Percentiles rank a stretch among this genome's conserved stretches.
Evolutionary conservation across 2,888 invertebrate genomes (phyloP).

Genomic region (Catocala sponsa): DNA sequence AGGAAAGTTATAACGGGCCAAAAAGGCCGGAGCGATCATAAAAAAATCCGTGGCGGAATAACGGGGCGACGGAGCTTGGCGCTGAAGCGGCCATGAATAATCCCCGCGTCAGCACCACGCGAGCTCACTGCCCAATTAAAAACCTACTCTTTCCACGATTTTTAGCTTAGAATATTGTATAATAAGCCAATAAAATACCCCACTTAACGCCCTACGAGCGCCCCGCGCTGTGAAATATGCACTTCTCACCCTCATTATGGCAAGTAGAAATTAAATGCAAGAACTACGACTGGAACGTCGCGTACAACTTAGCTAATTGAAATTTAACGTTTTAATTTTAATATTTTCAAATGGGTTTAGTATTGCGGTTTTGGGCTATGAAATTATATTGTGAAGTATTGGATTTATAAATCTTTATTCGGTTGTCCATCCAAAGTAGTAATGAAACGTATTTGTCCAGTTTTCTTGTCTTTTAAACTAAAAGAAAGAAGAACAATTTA

Average conservation of each 20-base stretch:
- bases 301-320: slow-evolving; percentile 56
- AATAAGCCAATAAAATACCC: slow-evolving; percentile 88
- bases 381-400: not conserved
- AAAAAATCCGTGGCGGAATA: slow-evolving; percentile 70
- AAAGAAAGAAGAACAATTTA: no score
- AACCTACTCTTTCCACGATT: slow-evolving; percentile 87
- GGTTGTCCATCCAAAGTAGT: no score
- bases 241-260: slow-evolving; percentile 83
- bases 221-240: slow-evolving; percentile 84
- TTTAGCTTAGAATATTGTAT: slow-evolving; percentile 88
- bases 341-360: slow-evolving; percentile 31
- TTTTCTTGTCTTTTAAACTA: no score
- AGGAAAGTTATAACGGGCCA: slow-evolving; percentile 59
- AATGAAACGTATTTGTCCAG: no score
- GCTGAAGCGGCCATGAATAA: slow-evolving; percentile 86
- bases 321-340: slow-evolving; percentile 48
- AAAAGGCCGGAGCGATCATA: slow-evolving; percentile 61
- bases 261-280: slow-evolving; percentile 82
- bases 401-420: no score
- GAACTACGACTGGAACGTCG: slow-evolving; percentile 62
- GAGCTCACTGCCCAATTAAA: slow-evolving; percentile 86
- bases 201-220: slow-evolving; percentile 82
- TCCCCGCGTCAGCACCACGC: slow-evolving; percentile 85
- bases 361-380: slow-evolving; percentile 16
- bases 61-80: slow-evolving; percentile 77